Base-by-base conservation (phyloP, 2,113 vertebrate species). In the Ammodytes dubius region DNA sequence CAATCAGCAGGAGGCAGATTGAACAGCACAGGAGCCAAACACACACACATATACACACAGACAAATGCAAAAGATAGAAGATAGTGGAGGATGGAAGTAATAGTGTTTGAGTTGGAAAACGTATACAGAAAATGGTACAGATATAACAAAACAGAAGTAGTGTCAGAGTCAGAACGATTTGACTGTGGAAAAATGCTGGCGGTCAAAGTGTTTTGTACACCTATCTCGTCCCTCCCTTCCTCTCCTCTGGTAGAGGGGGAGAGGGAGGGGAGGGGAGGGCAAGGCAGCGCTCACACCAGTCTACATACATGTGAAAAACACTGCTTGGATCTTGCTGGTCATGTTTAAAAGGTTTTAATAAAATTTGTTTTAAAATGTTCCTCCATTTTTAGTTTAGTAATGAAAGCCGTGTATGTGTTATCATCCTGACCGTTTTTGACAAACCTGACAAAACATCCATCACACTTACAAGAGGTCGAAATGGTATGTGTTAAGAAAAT, bases 1-100 rank as follows among this genome's bases (percentile, higher is more conserved):
- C 81, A 89, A 92, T 91, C 91, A 79, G 74, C 85, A 83, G 81
- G 70, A 87, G 81, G 63, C 82, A 89, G 77, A 74, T 75, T 60
- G 78, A 86, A 57, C 65, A 60, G 10, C 59, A 59, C 67, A 80
- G 85, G 71, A 57, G 84, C 49, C 74, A 45, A 70, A 47, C 2
- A 8, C 27, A 27, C 27, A 27, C 27, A 27, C 27, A 27, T 27
- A 27, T 27, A 27, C 27, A 27, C 27, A 27, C 27, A 37, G 27
- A 46, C 47, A 68, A 67, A 75, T 17, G 67, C 39, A 65, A 1
- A 15, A 70, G 70, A 70, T 46, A 82, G 59, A 81, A 66, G 77
- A 83, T 79, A 78, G 68, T 7, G 7, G 15, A 63, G 60, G 75
- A 85, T 2, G 42, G 53, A 74, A 69, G 78, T 35, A 76, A 56